Percentiles rank a stretch among this genome's conserved stretches.
Conservation (phyloP, 2,113 vertebrate species). For the Daboia siamensis region DNA sequence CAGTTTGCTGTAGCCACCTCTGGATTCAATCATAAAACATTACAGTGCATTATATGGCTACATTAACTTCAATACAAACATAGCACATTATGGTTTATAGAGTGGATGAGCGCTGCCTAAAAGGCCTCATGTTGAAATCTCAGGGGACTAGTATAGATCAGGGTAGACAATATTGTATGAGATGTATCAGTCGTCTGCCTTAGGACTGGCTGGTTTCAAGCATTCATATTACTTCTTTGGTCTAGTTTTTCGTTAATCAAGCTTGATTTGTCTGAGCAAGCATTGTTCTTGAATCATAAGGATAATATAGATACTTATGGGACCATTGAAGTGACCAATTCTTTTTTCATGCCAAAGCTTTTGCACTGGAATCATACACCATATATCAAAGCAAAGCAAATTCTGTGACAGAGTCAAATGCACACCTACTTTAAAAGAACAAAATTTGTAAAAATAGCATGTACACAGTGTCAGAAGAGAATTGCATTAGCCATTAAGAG, state of each 20-base stretch:
- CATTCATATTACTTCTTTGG: background rate
- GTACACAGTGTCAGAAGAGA: background rate
- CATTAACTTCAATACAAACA: background rate
- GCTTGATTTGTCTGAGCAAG: background rate
- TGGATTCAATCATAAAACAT: background rate
- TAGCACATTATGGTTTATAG: background rate
- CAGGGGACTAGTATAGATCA: no score
- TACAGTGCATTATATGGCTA: background rate
- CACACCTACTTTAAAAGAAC: background rate
- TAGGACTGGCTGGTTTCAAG: background rate
- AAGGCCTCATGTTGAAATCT: background rate
- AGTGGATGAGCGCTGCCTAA: background rate
- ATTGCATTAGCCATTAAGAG: conserved; percentile 1
- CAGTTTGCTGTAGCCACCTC: background rate
- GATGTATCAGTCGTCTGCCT: background rate
- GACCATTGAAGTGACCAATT: background rate
- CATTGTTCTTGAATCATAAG: background rate
- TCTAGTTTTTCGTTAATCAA: background rate
- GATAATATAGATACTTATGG: background rate
- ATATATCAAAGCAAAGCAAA: background rate
- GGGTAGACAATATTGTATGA: background rate
- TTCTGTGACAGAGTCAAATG: background rate
- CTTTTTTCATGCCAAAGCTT: background rate
- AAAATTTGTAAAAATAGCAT: background rate
- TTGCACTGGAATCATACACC: background rate